phyloP scores from a whole-genome alignment of 2,113 vertebrate species.

The Aythya baeri region DNA sequence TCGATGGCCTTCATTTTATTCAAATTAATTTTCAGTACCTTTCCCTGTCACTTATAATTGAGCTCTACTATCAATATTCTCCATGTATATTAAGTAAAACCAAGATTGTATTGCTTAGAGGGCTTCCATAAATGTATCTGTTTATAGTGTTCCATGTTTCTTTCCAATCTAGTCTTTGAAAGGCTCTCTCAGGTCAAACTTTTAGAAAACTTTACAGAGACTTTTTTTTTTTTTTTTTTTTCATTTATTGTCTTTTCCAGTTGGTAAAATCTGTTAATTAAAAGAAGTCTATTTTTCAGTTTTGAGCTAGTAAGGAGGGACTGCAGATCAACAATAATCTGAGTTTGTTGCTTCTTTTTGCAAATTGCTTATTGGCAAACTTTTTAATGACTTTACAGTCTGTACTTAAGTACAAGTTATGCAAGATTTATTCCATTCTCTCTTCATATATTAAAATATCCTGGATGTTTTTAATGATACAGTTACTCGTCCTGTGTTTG shows the following conservation, averaged over 20 bases:
- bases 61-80: slow-evolving; percentile 28
- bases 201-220: neutral
- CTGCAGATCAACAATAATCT: neutral
- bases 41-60: slow-evolving; percentile 16
- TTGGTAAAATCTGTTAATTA: neutral
- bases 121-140: neutral
- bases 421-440: neutral
- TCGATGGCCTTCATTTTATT: slow-evolving; percentile 30
- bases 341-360: neutral
- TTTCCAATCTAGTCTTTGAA: neutral
- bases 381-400: neutral
- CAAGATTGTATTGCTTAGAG: neutral
- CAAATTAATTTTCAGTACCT: slow-evolving; percentile 44
- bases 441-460: neutral
- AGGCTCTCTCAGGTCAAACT: neutral
- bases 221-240: neutral
- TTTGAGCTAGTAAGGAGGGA: neutral
- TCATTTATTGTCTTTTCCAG: neutral
- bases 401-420: neutral
- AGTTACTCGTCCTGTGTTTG: neutral
- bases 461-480: neutral
- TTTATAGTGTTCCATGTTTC: neutral
- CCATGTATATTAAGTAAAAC: neutral
- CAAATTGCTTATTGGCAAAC: neutral
- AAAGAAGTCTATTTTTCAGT: neutral